These are phyloP conservation scores for Alviniconcha marisindica DNA, from an alignment of 1,140 invertebrate species.

Conservation along the genomic window DNA sequence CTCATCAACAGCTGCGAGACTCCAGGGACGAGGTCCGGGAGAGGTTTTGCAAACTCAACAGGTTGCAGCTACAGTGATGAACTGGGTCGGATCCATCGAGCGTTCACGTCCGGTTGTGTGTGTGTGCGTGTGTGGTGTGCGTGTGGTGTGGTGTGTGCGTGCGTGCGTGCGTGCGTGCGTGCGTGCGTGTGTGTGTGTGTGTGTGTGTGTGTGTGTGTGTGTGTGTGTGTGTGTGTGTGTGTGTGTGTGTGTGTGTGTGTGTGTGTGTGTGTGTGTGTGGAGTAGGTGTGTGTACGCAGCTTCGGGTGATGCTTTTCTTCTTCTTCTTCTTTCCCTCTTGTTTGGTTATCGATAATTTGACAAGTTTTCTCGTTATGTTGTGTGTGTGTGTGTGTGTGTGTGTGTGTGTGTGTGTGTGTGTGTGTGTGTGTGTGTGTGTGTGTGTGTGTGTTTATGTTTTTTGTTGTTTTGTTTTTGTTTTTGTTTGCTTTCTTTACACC, in stretches of 20 bases:
- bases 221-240: constrained; percentile 16
- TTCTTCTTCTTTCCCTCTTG: no score
- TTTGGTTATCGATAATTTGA: no score
- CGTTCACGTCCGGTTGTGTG: neutral
- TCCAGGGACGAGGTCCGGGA: neutral
- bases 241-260: neutral
- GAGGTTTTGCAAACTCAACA: neutral
- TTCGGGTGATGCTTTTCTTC: no score
- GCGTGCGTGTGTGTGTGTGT: neutral
- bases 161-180: neutral
- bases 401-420: neutral
- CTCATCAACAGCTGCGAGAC: neutral
- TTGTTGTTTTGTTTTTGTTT: no score
- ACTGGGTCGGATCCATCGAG: neutral
- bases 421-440: neutral
- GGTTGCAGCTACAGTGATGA: no score
- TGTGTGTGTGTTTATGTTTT: neutral
- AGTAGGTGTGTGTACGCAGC: no score
- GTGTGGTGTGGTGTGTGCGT: neutral
- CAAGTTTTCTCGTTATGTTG: no score
- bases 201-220: neutral
- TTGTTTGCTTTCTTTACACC: no score
- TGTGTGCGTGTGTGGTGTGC: neutral
- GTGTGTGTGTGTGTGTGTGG: neutral
- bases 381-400: neutral